phyloP scores from a whole-genome alignment of 2,888 invertebrate genomes.

The Tetragonula carbonaria region DNA sequence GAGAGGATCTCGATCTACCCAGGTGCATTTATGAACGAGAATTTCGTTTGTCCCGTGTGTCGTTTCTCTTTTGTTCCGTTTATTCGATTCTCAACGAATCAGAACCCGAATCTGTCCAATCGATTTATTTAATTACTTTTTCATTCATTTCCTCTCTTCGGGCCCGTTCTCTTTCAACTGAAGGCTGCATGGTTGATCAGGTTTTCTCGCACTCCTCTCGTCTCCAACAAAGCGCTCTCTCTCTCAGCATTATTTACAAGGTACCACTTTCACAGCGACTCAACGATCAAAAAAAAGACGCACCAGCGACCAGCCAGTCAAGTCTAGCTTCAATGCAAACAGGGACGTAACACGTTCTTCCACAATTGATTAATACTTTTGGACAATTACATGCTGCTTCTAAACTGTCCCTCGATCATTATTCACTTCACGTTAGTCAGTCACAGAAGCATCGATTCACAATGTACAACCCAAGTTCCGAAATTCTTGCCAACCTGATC shows the following conservation, averaged over 20 bases:
- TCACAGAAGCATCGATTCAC: too few relatives aligned
- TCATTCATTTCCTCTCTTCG: slow-evolving; percentile 6
- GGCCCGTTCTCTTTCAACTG: slow-evolving; percentile 68
- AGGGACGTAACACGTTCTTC: slow-evolving; percentile 14
- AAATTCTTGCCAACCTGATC: too few relatives aligned
- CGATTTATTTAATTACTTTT: background rate
- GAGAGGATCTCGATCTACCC: slow-evolving; percentile 29
- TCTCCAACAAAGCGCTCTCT: slow-evolving; percentile 52
- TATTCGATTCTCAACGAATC: slow-evolving; percentile 18
- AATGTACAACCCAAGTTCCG: too few relatives aligned
- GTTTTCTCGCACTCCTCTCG: slow-evolving; percentile 72
- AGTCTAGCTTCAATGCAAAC: slow-evolving; percentile 5
- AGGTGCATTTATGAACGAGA: slow-evolving; percentile 45
- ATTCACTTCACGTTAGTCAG: background rate
- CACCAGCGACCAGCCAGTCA: slow-evolving; percentile 47
- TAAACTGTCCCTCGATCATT: background rate
- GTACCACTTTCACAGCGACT: slow-evolving; percentile 51
- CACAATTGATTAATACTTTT: background rate
- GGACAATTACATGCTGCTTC: too few relatives aligned
- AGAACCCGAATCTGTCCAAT: slow-evolving; percentile 24
- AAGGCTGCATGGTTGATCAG: slow-evolving; percentile 81
- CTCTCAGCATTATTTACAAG: slow-evolving; percentile 57
- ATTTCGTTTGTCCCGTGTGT: slow-evolving; percentile 4
- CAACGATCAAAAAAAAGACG: slow-evolving; percentile 28
- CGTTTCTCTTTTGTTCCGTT: background rate